Base-by-base conservation (phyloP, 1,140 invertebrate genomes). In the Penaeus japonicus region DNA sequence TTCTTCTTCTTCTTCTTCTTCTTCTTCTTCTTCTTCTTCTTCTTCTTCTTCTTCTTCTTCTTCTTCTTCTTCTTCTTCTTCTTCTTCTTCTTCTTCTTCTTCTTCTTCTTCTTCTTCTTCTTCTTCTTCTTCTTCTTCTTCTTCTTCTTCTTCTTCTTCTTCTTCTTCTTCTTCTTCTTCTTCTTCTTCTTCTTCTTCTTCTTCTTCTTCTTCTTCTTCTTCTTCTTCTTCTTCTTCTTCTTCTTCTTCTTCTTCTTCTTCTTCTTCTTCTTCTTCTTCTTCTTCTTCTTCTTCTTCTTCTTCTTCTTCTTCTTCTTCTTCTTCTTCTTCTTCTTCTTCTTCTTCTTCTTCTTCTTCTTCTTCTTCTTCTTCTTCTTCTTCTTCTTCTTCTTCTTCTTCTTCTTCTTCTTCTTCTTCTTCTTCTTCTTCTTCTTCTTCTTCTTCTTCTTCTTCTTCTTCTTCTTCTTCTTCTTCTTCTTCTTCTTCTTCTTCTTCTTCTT, bases 221-320 rank as follows among this genome's bases (percentile, higher is more conserved):
- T 70, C 62, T 10, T 30, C 27, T 70, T 70, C 10, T 10, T 30
- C 10, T 10, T 70, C 62, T 70, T 30, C 10, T 10, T 70, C 10
- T 10, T 30, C 27, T 30, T 10, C 10, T 10, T 3, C 10, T 10
- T 70, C 62, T 70, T 10, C 18, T 4, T 32, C 22, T 24, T 15
- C 20, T 4, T n/a, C 18, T 24, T 15, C 94, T 95, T 92, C 93
- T 94, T 89, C 90, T 91, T 89, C 89, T 91, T 3, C 89, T 75
- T 80, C 91, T 70, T 39, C 10, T 59, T 84, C 10, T 78, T 4
- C n/a, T 5, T 54, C 30, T 32, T 20, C 12, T 4, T 32, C 22
- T 47, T 7, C 1, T 53, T 84, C 77, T 62, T 32, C 80, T 32
- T 85, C 77, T 83, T 39, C 55, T 47, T 90, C 24, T 78, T 92